These are phyloP conservation scores for Galerucella calmariensis DNA, from an alignment of 2,888 invertebrate species.

Conservation along the genomic window DNA sequence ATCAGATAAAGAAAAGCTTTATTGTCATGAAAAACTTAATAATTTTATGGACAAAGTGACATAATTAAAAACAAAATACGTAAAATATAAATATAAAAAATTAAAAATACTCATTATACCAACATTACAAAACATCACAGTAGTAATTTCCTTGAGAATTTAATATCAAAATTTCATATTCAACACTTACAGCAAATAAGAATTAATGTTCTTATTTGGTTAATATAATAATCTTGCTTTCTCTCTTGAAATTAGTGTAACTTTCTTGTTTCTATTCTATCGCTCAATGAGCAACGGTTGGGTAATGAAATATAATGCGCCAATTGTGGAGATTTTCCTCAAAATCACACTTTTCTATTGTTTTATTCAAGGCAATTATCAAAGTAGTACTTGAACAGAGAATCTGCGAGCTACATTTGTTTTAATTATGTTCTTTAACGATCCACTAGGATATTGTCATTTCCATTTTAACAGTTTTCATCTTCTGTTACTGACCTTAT, in stretches of 20 bases:
- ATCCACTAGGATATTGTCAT: not conserved
- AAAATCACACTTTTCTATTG: not conserved
- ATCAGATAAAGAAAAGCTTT: too few species aligned
- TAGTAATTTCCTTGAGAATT: too few species aligned
- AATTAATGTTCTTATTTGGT: too few species aligned
- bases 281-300: not conserved
- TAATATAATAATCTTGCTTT: too few species aligned
- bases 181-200: too few species aligned
- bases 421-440: not conserved
- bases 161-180: too few species aligned
- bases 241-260: not conserved
- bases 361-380: not conserved
- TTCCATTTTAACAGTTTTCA: not conserved
- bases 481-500: not conserved
- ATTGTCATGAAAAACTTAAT: too few species aligned
- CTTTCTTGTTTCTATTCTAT: not conserved
- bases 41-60: too few species aligned
- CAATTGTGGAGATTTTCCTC: not conserved
- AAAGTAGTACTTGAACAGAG: not conserved
- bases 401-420: not conserved
- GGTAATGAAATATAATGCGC: not conserved
- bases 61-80: too few species aligned
- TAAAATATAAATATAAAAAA: too few species aligned
- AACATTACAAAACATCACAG: too few species aligned
- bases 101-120: too few species aligned